phyloP scores from a whole-genome alignment of 2,113 vertebrate genomes.

The Cyprinus carpio region DNA sequence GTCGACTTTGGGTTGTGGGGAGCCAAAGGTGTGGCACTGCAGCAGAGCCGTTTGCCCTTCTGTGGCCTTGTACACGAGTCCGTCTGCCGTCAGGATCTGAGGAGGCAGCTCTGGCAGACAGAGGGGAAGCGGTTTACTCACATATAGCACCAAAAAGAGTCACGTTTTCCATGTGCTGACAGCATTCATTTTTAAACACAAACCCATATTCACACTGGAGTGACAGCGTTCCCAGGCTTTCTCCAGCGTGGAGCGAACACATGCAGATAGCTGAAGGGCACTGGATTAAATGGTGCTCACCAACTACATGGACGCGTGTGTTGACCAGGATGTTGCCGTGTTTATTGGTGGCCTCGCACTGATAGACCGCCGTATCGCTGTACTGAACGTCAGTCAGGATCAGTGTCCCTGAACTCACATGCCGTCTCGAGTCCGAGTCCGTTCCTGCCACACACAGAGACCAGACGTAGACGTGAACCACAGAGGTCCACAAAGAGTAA shows the following conservation, averaged over 20 bases:
- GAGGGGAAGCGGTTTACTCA: not conserved
- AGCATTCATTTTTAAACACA: not conserved
- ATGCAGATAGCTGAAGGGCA: not conserved
- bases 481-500: not conserved
- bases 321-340: slow-evolving; percentile 82
- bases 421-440: slow-evolving; percentile 66
- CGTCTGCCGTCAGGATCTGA: slow-evolving; percentile 81
- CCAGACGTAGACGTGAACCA: not conserved
- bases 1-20: slow-evolving; percentile 76
- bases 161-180: too few species aligned
- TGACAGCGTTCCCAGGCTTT: not conserved
- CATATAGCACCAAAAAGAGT: too few species aligned
- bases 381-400: slow-evolving; percentile 71
- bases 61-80: slow-evolving; percentile 67
- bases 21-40: slow-evolving; percentile 81
- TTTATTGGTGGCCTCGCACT: slow-evolving; percentile 85
- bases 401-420: slow-evolving; percentile 62
- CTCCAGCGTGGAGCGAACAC: not conserved
- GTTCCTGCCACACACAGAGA: slow-evolving; percentile 65
- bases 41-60: slow-evolving; percentile 70
- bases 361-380: slow-evolving; percentile 82
- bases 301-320: slow-evolving; percentile 78
- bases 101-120: slow-evolving; percentile 78
- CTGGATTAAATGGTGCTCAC: slow-evolving; percentile 66
- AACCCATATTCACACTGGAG: too few species aligned